Percentiles rank a stretch among this genome's conserved stretches.
Evolutionary conservation across 2,113 vertebrate species (phyloP).

Genomic region (Arizona elegans): DNA sequence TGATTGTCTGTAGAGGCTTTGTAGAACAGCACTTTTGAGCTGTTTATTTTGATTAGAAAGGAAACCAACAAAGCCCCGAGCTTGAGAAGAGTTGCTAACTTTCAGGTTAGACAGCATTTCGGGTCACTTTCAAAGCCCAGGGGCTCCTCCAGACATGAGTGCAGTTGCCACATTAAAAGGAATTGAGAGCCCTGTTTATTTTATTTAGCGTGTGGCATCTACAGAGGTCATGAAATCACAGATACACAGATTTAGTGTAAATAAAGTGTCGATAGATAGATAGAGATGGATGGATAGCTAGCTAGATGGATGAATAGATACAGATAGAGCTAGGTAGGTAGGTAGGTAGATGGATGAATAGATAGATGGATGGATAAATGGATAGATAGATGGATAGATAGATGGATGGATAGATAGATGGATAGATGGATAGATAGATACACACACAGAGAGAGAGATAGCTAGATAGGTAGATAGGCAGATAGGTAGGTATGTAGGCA

Average conservation of each 20-base stretch:
- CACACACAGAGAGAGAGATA: too few relatives aligned
- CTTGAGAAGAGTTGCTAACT: background rate
- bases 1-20: background rate
- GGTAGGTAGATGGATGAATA: too few relatives aligned
- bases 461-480: too few relatives aligned
- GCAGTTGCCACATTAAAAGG: background rate
- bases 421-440: too few relatives aligned
- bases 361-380: too few relatives aligned
- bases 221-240: background rate
- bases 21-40: background rate
- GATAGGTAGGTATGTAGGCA: too few relatives aligned
- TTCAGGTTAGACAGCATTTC: background rate
- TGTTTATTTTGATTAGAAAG: background rate
- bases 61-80: background rate
- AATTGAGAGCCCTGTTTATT: background rate
- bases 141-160: background rate
- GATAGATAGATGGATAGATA: too few relatives aligned
- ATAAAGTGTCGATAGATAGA: background rate
- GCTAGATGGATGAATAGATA: too few relatives aligned
- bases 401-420: too few relatives aligned
- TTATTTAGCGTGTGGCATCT: background rate
- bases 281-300: too few relatives aligned
- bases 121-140: background rate
- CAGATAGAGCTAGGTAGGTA: too few relatives aligned
- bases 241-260: background rate